A percentile compares a stretch with the other conserved stretches of the same genome.
Conservation (phyloP, 64 coral and sea anemone genomes). For the Pachyseris speciosa region DNA sequence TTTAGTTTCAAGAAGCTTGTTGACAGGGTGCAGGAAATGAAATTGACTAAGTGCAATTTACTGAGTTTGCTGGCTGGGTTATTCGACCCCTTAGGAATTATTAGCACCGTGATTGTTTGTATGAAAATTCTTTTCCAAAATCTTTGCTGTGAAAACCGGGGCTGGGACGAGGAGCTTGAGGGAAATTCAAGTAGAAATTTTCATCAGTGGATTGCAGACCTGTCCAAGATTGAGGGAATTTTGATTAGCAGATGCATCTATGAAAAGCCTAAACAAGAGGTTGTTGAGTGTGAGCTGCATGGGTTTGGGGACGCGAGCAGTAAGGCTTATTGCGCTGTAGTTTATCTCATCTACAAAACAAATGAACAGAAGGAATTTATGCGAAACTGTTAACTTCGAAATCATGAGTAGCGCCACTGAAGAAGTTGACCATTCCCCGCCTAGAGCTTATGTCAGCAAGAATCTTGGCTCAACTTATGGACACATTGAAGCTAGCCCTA, state of each 20-base stretch:
- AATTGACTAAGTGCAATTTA: neutral
- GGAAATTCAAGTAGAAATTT: neutral
- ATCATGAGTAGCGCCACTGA: constrained; percentile 21
- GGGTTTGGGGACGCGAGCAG: constrained; percentile 35
- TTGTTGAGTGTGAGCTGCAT: neutral
- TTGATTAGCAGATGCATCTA: neutral
- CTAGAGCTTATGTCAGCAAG: constrained; percentile 1
- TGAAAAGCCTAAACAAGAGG: neutral
- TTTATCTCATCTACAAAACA: constrained; percentile 4
- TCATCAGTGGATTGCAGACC: neutral
- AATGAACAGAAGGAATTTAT: neutral
- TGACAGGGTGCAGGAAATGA: neutral
- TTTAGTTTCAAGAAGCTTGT: neutral
- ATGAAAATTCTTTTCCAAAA: neutral
- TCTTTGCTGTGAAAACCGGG: neutral
- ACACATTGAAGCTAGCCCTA: neutral
- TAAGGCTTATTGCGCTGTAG: constrained; percentile 37
- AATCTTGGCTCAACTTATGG: neutral
- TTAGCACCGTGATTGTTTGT: neutral
- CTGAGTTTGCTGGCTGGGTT: neutral
- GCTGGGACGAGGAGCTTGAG: neutral
- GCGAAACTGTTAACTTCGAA: neutral
- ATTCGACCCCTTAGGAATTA: neutral
- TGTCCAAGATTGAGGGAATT: neutral
- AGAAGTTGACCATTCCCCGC: constrained; percentile 16